A percentile compares a stretch with the other conserved stretches of the same genome.
These are phyloP conservation scores for Odocoileus virginianus DNA, from an alignment of 2,113 vertebrate species.

Conservation along the genomic window DNA sequence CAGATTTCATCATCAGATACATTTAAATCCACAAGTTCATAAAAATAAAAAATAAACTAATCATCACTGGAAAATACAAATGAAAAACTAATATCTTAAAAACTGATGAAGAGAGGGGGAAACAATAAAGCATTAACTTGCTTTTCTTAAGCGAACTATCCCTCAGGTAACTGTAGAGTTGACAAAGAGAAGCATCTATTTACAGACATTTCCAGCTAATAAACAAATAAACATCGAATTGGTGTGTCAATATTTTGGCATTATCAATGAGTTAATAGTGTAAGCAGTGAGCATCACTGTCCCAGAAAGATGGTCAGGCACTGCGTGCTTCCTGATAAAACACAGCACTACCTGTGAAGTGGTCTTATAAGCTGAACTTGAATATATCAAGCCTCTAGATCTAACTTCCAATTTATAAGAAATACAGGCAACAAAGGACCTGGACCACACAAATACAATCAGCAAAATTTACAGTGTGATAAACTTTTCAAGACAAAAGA, in stretches of 20 bases:
- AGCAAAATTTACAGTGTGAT: not conserved
- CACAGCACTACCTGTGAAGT: not conserved
- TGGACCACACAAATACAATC: not conserved
- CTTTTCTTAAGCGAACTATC: conserved; percentile 42
- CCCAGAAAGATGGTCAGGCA: not conserved
- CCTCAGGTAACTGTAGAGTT: not conserved
- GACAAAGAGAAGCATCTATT: conserved; percentile 40
- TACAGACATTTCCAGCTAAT: conserved; percentile 46
- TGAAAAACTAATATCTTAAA: conserved; percentile 33
- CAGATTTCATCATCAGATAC: not conserved
- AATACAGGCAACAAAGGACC: not conserved
- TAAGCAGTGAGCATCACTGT: not conserved
- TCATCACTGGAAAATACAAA: conserved; percentile 24
- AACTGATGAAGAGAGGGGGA: not conserved
- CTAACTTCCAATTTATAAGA: not conserved
- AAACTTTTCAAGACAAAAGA: not conserved
- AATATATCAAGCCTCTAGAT: not conserved
- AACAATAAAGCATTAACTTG: conserved; percentile 31
- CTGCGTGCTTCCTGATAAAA: not conserved
- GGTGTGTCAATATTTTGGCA: not conserved
- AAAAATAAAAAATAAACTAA: conserved; percentile 29
- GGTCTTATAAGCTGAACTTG: not conserved
- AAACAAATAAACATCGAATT: conserved; percentile 18
- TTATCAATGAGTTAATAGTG: not conserved
- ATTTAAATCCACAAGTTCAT: not conserved